These are phyloP conservation scores for Plemyria rubiginata DNA, from an alignment of 2,888 invertebrate genomes.

Conservation along the genomic window DNA sequence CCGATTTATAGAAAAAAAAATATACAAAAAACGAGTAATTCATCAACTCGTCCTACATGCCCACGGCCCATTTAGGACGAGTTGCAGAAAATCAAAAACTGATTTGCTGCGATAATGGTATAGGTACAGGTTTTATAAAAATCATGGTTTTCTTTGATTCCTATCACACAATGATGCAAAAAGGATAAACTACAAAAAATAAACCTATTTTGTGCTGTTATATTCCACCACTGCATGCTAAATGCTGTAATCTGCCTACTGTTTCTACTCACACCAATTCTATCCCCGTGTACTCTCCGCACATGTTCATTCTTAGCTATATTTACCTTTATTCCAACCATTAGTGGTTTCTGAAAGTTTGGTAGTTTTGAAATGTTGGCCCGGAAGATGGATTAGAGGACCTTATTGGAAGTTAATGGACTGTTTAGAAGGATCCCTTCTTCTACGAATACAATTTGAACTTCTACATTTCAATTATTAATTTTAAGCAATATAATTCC, in stretches of 20 bases:
- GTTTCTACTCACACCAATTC: constrained; percentile 3
- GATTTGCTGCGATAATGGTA: too few species aligned
- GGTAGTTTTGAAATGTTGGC: constrained; percentile 33
- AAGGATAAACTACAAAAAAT: neutral
- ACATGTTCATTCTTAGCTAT: constrained; percentile 22
- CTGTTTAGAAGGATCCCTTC: constrained; percentile 11
- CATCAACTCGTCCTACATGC: too few species aligned
- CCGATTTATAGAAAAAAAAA: neutral
- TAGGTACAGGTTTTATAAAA: too few species aligned
- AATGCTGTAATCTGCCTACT: neutral
- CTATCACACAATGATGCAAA: neutral
- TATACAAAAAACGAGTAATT: too few species aligned
- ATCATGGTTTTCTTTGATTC: too few species aligned
- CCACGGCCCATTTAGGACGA: too few species aligned
- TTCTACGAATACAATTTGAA: constrained; percentile 2
- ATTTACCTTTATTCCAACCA: constrained; percentile 30
- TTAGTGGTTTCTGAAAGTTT: constrained; percentile 34
- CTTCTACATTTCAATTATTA: constrained; percentile 19
- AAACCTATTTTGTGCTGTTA: neutral
- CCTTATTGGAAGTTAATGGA: constrained; percentile 24
- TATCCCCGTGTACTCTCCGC: constrained; percentile 7
- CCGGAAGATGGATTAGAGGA: constrained; percentile 28
- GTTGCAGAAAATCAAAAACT: too few species aligned
- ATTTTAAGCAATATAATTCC: too few species aligned
- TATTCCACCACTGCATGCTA: neutral